Conservation (phyloP, 2,113 vertebrate species). For the Pygoscelis antarcticus region DNA sequence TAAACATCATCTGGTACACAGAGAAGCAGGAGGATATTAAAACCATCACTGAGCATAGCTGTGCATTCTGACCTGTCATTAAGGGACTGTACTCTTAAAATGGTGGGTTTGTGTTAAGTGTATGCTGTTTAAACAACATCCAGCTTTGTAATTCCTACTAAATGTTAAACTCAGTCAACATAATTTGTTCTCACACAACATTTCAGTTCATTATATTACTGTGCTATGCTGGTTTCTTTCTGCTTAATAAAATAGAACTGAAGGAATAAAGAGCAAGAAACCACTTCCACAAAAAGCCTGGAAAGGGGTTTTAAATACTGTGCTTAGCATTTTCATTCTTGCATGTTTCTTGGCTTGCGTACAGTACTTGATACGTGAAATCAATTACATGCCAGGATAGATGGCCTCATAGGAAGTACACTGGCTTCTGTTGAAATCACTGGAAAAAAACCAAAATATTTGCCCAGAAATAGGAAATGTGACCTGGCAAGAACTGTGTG, state of each 20-base stretch:
- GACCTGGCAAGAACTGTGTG: neutral
- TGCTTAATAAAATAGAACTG: neutral
- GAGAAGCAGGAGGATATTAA: neutral
- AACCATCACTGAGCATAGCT: slow-evolving; percentile 45
- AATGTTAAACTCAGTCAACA: neutral
- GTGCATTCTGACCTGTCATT: slow-evolving; percentile 4
- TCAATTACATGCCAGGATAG: slow-evolving; percentile 22
- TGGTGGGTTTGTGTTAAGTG: neutral
- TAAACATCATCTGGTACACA: slow-evolving; percentile 15
- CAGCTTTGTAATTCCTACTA: neutral
- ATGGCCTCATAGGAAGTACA: neutral
- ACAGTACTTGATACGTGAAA: slow-evolving; percentile 28
- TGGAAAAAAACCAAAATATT: neutral
- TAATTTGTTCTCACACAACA: neutral
- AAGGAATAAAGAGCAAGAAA: neutral
- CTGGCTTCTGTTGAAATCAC: neutral
- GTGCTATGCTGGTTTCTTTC: neutral
- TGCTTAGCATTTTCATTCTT: slow-evolving; percentile 30
- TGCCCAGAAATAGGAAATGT: neutral
- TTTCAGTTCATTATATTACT: neutral
- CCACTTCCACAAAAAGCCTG: neutral
- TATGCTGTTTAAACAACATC: neutral
- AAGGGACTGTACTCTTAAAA: neutral
- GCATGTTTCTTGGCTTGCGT: neutral
- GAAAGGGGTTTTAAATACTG: neutral